phyloP scores from a whole-genome alignment of 2,888 invertebrate species.

The Steinernema scapterisci region DNA sequence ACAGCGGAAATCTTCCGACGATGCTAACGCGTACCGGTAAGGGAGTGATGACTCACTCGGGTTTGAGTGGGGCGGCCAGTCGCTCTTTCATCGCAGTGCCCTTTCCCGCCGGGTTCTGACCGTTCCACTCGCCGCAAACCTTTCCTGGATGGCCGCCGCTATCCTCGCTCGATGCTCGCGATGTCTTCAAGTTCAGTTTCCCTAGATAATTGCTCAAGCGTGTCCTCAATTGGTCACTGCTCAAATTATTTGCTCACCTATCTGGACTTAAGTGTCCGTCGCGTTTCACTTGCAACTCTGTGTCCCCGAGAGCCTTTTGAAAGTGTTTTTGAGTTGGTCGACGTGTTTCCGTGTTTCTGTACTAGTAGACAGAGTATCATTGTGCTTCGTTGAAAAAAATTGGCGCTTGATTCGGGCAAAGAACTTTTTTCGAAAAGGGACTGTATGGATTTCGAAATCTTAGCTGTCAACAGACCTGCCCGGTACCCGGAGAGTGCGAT shows the following conservation, averaged over 20 bases:
- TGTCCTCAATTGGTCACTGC: neutral
- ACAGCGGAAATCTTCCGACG: neutral
- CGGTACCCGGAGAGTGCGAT: too few relatives aligned
- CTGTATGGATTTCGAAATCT: too few relatives aligned
- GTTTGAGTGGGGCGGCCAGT: neutral
- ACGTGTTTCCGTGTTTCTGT: too few relatives aligned
- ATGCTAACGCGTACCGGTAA: conserved; percentile 29
- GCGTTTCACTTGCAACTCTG: too few relatives aligned
- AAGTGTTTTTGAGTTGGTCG: too few relatives aligned
- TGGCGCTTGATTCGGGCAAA: too few relatives aligned
- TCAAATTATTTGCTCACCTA: neutral
- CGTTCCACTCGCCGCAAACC: conserved; percentile 4
- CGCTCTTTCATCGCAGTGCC: conserved; percentile 10
- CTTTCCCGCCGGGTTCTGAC: conserved; percentile 20
- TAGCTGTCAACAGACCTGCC: too few relatives aligned
- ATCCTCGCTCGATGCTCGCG: neutral
- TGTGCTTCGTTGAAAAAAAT: too few relatives aligned
- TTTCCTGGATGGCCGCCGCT: neutral
- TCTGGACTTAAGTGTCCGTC: too few relatives aligned
- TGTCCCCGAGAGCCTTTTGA: too few relatives aligned
- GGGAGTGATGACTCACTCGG: conserved; percentile 2
- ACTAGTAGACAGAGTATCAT: too few relatives aligned
- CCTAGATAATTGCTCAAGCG: conserved; percentile 6
- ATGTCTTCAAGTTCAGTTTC: neutral
- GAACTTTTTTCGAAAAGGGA: too few relatives aligned